A percentile compares a stretch with the other conserved stretches of the same genome.
These are phyloP conservation scores for Hapalemur alaotrensis DNA, from an alignment of 2,797 vertebrate genomes.

Conservation along the genomic window DNA sequence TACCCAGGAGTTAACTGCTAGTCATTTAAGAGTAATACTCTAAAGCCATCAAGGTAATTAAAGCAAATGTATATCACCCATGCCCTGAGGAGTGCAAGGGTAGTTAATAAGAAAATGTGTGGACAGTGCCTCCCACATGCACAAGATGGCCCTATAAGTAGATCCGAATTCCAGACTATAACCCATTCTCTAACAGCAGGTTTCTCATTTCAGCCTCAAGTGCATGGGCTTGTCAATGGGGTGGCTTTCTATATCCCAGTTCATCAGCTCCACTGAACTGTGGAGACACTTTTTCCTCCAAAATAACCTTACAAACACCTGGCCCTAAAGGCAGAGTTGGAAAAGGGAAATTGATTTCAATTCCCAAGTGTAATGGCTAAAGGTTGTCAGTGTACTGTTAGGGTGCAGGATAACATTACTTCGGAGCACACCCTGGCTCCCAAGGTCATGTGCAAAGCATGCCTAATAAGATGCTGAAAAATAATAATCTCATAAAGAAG, in stretches of 20 bases:
- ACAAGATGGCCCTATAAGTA: constrained; percentile 42
- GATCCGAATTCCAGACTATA: constrained; percentile 47
- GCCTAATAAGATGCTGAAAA: constrained; percentile 77
- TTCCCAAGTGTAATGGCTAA: constrained; percentile 73
- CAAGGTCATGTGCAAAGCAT: constrained; percentile 76
- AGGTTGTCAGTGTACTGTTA: constrained; percentile 51
- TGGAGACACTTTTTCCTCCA: constrained; percentile 65
- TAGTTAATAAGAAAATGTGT: constrained; percentile 67
- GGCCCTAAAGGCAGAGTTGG: constrained; percentile 48
- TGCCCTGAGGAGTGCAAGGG: constrained; percentile 52
- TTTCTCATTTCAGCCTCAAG: constrained; percentile 39
- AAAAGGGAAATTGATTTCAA: constrained; percentile 75
- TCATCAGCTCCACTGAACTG: constrained; percentile 62
- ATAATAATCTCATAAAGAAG: constrained; percentile 76
- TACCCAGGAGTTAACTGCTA: constrained; percentile 62
- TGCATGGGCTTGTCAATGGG: constrained; percentile 22
- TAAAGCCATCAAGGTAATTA: constrained; percentile 69
- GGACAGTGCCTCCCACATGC: constrained; percentile 46
- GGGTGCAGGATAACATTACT: constrained; percentile 54
- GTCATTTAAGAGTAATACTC: constrained; percentile 69
- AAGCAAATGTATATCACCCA: constrained; percentile 71
- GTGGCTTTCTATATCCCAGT: constrained; percentile 54
- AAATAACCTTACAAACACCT: constrained; percentile 64
- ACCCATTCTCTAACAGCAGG: constrained; percentile 51
- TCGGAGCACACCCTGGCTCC: constrained; percentile 61